Base-by-base conservation (phyloP, 2,888 invertebrate species). In the Aleiodes leptofemur region DNA sequence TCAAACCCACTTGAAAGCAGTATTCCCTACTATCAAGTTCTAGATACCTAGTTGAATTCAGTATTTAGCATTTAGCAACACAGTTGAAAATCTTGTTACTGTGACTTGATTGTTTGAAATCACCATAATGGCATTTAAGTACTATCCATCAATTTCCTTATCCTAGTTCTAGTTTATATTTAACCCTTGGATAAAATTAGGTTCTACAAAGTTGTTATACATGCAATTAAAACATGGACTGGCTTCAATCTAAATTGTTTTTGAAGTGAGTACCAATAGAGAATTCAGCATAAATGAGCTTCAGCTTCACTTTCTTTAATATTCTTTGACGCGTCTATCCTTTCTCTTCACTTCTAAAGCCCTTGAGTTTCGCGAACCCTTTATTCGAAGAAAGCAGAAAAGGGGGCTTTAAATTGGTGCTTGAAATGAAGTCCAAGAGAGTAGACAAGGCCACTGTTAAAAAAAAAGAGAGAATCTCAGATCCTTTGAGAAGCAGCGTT, bases 51-150 rank as follows among this genome's bases (percentile, higher is more conserved):
- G 9, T 43, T 4, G 0, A 43, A 43, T 43, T 43, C 29, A 38
- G 13, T 34, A 38, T 59, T 43, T 43, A 38, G 64, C 43, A 11
- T 38, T 11, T 48, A 64, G 68, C 29, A 68, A 68, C 68, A 68
- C 72, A 74, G 69, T 66, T 56, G 72, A 61, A 72, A 69, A 66
- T 51, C 64, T 69, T 55, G 72, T 78, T 76, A 76, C 72, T 56
- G 59, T 72, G 31, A 23, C 50, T 59, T 51, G 76, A 76, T 78
- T 74, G 72, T 76, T 78, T 23, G 57, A 70, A 74, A 78, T 78
- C 76, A 78, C 78, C 72, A 78, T 76, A 76, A 77, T 72, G 57
- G 51, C 59, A 69, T 75, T 51, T 50, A 43, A 68, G 51, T 31
- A 9, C 68, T 51, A 31, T 16, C 1, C n/a, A 53, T 53, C 14